Evolutionary conservation across 1,140 invertebrate genomes (phyloP), one percentile per base, ranked within the genome.

Genomic region (Caenorhabditis remanei): DNA sequence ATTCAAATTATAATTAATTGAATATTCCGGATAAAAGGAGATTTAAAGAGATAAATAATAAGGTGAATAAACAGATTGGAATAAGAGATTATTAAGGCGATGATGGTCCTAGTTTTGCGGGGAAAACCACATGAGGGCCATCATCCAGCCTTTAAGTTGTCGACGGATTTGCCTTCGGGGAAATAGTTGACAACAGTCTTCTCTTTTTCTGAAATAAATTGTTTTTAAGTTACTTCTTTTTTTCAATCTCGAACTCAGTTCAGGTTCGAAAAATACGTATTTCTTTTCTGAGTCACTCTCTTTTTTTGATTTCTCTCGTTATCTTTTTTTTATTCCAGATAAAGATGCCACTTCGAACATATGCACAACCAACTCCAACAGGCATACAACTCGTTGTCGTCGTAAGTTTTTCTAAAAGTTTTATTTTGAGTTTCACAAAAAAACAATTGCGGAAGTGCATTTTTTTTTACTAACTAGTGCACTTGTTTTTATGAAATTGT

Each of bases 331-430:
- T 4, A 41, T 65, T 75, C 24, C 41, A 46, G 43, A 46, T 43
- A 4, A 43, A 75, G n/a, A 46, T 43, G 67, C 67, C 67, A 46
- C n/a, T 75, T 19, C 67, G 43, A 48, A 75, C 67, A n/a, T 75
- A 46, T 21, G 67, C 67, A 11, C 67, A 75, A 75, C 67, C 67
- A 46, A 75, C 67, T 8, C 4, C 41, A 8, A 46, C 41, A 19
- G 67, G 67, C 5, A 75, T 75, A n/a, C 67, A 75, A 48, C 67
- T 75, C n/a, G 67, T 75, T 75, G 67, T 75, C 3, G 67, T 75
- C n/a, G 67, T 75, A 46, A 75, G 67, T 75, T n/a, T 58, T 58
- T 75, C 2, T 9, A 8, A 8, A 3, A 14, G 0, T 21, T 5
- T 21, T 6, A 21, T n/a, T 58, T 5, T 21, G n/a, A 58, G 21